phyloP scores from a whole-genome alignment of 2,888 invertebrate genomes.

The Spisula subtruncata region DNA sequence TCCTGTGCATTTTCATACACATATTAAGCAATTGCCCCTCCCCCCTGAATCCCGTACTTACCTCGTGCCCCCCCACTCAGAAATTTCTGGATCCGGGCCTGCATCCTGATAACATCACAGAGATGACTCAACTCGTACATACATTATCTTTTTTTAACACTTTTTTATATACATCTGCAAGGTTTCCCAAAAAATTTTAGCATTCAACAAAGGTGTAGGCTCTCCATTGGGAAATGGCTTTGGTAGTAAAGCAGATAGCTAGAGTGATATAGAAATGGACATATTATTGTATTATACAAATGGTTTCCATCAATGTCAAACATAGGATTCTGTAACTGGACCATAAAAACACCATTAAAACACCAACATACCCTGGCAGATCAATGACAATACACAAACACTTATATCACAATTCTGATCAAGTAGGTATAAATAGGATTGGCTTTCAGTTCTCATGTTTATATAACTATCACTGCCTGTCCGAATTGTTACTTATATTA shows the following conservation, averaged over 20 bases:
- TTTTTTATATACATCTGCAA: neutral
- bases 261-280: constrained; percentile 7
- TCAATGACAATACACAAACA: neutral
- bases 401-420: neutral
- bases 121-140: neutral
- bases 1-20: too few species aligned
- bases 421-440: neutral
- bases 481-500: neutral
- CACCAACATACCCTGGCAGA: neutral
- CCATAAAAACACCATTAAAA: constrained; percentile 28
- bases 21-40: too few species aligned
- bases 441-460: constrained; percentile 4
- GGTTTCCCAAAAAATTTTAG: neutral
- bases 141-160: too few species aligned
- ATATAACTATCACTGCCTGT: neutral
- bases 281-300: constrained; percentile 13
- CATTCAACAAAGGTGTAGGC: neutral
- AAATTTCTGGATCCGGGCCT: too few species aligned
- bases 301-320: constrained; percentile 35
- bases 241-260: neutral
- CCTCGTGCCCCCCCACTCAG: too few species aligned
- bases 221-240: neutral
- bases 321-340: constrained; percentile 8
- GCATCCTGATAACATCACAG: neutral
- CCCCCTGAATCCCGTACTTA: too few species aligned